Base-by-base conservation (phyloP, 2,113 vertebrate species). In the Kobus ellipsiprymnus region DNA sequence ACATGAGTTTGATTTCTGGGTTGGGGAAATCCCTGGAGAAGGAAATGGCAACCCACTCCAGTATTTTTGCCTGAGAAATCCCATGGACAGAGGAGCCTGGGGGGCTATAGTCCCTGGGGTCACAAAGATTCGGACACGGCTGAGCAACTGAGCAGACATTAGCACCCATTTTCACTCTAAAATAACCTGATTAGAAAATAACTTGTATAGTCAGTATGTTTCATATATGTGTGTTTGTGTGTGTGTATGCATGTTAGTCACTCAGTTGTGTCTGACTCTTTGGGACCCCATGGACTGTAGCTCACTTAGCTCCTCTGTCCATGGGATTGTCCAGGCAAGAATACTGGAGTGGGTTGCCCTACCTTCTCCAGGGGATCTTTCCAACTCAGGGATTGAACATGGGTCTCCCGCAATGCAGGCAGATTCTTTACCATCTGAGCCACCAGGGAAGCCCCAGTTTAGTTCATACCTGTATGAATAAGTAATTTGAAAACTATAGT, bases 61-160 rank as follows among this genome's bases (percentile, higher is more conserved):
- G n/a, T 71, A 6, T 71, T 36, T 33, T 67, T 67, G 64, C 64
- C 64, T 71, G 4, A 19, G n/a, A 36, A 71, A 36, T 67, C 64
- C n/a, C n/a, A 71, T 36, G n/a, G n/a, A 71, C 8, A 71, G 64
- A 71, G n/a, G n/a, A 71, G 64, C n/a, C n/a, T 71, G 64, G 2
- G 11, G 64, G 64, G 64, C n/a, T 71, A 21, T 17, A 71, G 64
- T 71, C 64, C n/a, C 36, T 2, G 17, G 64, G 2, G 1, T 71
- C 64, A 6, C n/a, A 36, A 36, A 36, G 64, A 36, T 4, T 11
- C 17, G 0, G 17, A 36, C 64, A 36, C 0, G 0, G 17, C n/a
- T 36, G 64, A 71, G n/a, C n/a, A 11, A 71, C 17, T 10, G 17
- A 21, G n/a, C 17, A 67, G 4, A 50, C 27, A 57, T 80, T 67